Percentiles rank a stretch among this genome's conserved stretches.
Evolutionary conservation across 2,113 vertebrate species (phyloP).

Genomic region (Garra rufa): DNA sequence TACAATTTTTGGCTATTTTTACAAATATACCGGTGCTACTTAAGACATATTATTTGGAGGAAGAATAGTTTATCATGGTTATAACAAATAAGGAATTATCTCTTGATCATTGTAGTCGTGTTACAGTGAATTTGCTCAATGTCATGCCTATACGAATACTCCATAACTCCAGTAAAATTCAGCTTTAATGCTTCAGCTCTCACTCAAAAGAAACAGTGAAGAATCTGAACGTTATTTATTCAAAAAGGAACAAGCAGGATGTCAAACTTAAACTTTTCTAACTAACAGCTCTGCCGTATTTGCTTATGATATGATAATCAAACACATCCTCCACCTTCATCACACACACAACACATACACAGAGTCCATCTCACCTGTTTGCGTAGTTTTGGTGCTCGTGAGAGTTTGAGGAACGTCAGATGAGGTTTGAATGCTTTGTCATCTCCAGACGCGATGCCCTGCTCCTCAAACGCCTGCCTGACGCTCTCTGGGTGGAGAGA

Average conservation of each 20-base stretch:
- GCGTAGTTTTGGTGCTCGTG: constrained; percentile 82
- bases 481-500: constrained; percentile 77
- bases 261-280: neutral
- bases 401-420: constrained; percentile 96
- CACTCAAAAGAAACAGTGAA: neutral
- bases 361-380: constrained; percentile 78
- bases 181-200: neutral
- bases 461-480: constrained; percentile 83
- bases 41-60: neutral
- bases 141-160: too few species aligned
- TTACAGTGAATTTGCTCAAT: neutral
- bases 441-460: constrained; percentile 82
- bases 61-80: neutral
- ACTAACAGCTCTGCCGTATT: neutral
- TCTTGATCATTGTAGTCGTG: neutral
- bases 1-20: too few species aligned
- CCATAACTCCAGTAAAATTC: neutral
- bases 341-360: neutral
- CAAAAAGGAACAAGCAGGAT: neutral
- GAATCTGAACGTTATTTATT: neutral
- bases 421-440: constrained; percentile 86
- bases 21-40: too few species aligned
- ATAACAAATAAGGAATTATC: neutral
- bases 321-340: neutral
- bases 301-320: neutral